phyloP scores from a whole-genome alignment of 2,797 vertebrate species.

The Lepilemur septentrionalis region DNA sequence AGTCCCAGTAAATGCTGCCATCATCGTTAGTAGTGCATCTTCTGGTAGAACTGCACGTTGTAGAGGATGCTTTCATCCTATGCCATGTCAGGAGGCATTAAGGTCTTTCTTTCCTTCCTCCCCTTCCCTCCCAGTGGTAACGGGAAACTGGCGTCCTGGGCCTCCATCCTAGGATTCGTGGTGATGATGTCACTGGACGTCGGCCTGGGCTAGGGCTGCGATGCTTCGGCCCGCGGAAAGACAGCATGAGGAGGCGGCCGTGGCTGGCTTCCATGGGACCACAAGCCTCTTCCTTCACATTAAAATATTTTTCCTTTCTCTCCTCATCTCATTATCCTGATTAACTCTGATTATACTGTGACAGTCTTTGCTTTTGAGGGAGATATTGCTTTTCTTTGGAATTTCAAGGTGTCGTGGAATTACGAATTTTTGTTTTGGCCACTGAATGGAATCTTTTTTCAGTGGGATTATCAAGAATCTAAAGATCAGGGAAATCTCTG shows the following conservation, averaged over 20 bases:
- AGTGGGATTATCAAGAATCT: neutral
- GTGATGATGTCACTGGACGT: constrained; percentile 99
- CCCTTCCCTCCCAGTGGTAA: constrained; percentile 89
- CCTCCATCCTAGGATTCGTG: constrained; percentile 93
- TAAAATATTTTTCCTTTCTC: neutral
- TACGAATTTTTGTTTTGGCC: neutral
- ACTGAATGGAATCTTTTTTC: neutral
- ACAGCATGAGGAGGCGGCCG: neutral
- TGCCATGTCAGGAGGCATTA: accelerated
- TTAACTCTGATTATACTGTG: neutral
- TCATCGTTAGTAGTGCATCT: accelerated
- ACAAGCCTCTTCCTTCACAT: neutral
- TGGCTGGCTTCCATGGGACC: neutral
- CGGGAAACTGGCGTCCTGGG: constrained; percentile 96
- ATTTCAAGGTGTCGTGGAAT: neutral
- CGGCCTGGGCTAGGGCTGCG: constrained; percentile 90
- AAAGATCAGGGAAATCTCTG: neutral
- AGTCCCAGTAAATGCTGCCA: accelerated
- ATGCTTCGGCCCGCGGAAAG: accelerated
- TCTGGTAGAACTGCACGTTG: accelerated
- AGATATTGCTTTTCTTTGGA: constrained; percentile 29
- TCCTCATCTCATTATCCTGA: constrained; percentile 10
- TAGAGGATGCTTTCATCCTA: neutral
- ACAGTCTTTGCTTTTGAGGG: constrained; percentile 32
- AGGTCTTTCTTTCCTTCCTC: neutral